phyloP scores from a whole-genome alignment of 2,797 vertebrate genomes.

The Benthosema pterotum region DNA sequence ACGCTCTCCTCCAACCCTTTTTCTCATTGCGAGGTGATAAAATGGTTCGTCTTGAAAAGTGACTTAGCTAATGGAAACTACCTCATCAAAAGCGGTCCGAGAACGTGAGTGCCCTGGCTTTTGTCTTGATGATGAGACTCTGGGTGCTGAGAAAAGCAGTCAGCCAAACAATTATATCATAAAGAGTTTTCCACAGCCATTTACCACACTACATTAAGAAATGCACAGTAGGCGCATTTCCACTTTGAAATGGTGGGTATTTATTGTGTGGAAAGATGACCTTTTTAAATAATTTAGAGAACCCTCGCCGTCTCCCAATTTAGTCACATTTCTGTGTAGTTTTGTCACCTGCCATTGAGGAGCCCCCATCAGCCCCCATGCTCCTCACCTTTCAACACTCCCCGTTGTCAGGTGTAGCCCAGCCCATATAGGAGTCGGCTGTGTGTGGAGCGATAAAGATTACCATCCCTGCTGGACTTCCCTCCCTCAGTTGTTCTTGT shows the following conservation, averaged over 20 bases:
- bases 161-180: constrained; percentile 47
- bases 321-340: too few species aligned
- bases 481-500: too few species aligned
- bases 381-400: too few species aligned
- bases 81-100: constrained; percentile 37
- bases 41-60: constrained; percentile 55
- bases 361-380: too few species aligned
- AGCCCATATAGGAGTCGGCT: too few species aligned
- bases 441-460: too few species aligned
- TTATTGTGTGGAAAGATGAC: constrained; percentile 18
- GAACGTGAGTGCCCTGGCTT: constrained; percentile 33
- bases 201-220: constrained; percentile 29
- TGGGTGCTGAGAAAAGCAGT: constrained; percentile 44
- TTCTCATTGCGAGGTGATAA: constrained; percentile 59
- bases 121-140: constrained; percentile 43
- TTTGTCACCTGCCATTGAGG: too few species aligned
- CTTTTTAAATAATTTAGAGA: too few species aligned
- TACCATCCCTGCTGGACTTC: too few species aligned
- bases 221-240: constrained; percentile 23
- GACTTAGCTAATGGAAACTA: constrained; percentile 65
- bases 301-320: too few species aligned
- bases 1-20: constrained; percentile 25
- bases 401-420: too few species aligned
- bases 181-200: constrained; percentile 42
- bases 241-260: constrained; percentile 28